Base-by-base conservation (phyloP, 2,888 invertebrate species). In the Bombylius discolor region DNA sequence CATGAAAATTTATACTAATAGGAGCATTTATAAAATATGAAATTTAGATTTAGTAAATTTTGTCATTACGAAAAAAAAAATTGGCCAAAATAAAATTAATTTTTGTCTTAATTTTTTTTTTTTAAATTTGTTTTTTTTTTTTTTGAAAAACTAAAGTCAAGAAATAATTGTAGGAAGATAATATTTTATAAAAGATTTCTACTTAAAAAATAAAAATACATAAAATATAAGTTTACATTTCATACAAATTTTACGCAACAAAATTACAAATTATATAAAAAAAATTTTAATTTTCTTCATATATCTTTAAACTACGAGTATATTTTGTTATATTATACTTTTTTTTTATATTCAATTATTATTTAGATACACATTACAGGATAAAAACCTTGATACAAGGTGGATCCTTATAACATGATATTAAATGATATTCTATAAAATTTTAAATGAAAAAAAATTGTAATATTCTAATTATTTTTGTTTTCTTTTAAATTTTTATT, bases 371-470 rank as follows among this genome's bases (percentile, higher is more conserved):
- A 23, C 23, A 23, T 23, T 44, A 44, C 64, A 66, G 66, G 64
- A 65, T 60, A 62, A 60, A 61, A 65, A 69, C 73, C 72, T 72
- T 73, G 73, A 72, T 73, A 72, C 73, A 72, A 72, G 72, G 72
- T 65, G 68, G 64, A 66, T 61, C 61, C 63, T 57, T 52, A 50
- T 33, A 39, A 49, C 42, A 42, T 14, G 7, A 39, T 5, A 11
- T 9, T 47, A 33, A 52, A 52, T 34, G n/a, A 47, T 50, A 47
- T 47, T 42, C 49, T 54, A 56, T 47, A 51, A 54, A 48, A 45
- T 47, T 33, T 34, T 39, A 52, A 45, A 52, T 44, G 45, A 51
- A 52, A 51, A 45, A 51, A 4, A 11, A 11, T 42, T 42, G 8
- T 36, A 23, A 23, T 36, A 36, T 8, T 36, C 8, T 8, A 7